Percentiles rank a stretch among this genome's conserved stretches.
These are phyloP conservation scores for Galerucella calmariensis DNA, from an alignment of 2,888 invertebrate species.

Conservation along the genomic window DNA sequence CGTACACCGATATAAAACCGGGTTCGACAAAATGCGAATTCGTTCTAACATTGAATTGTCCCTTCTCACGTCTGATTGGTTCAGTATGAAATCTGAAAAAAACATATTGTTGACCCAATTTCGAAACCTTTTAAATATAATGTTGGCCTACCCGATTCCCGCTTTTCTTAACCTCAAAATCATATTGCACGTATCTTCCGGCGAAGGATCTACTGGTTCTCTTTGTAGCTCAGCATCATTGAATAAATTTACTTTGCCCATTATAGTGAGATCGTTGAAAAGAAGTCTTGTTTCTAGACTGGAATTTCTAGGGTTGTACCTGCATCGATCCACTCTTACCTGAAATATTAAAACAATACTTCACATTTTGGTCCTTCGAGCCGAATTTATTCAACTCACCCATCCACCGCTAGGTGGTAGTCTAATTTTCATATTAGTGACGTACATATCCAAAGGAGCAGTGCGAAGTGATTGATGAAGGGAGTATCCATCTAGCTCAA, in stretches of 20 bases:
- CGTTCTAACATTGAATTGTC: constrained; percentile 79
- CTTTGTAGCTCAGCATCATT: constrained; percentile 64
- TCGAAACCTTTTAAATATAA: not conserved
- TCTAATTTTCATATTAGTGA: constrained; percentile 76
- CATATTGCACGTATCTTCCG: constrained; percentile 76
- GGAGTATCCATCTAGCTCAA: constrained; percentile 74
- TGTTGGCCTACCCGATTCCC: constrained; percentile 71
- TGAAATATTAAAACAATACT: constrained; percentile 22
- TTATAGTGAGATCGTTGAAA: constrained; percentile 83
- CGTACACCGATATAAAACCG: constrained; percentile 86
- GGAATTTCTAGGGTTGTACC: constrained; percentile 78
- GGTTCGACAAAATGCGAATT: constrained; percentile 88
- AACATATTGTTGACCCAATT: not conserved
- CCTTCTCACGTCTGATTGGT: constrained; percentile 75
- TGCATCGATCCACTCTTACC: constrained; percentile 76
- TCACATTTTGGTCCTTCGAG: not conserved
- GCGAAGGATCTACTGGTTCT: constrained; percentile 59
- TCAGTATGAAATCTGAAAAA: constrained; percentile 72
- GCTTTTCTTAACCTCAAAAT: constrained; percentile 80
- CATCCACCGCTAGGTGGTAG: constrained; percentile 75
- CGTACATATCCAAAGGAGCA: constrained; percentile 76
- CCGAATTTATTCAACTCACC: constrained; percentile 63
- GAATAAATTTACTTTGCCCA: constrained; percentile 77
- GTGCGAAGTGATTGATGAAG: constrained; percentile 72
- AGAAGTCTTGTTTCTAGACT: constrained; percentile 81